Evolutionary conservation across 2,888 invertebrate species (phyloP).

Genomic region (Formica aserva): DNA sequence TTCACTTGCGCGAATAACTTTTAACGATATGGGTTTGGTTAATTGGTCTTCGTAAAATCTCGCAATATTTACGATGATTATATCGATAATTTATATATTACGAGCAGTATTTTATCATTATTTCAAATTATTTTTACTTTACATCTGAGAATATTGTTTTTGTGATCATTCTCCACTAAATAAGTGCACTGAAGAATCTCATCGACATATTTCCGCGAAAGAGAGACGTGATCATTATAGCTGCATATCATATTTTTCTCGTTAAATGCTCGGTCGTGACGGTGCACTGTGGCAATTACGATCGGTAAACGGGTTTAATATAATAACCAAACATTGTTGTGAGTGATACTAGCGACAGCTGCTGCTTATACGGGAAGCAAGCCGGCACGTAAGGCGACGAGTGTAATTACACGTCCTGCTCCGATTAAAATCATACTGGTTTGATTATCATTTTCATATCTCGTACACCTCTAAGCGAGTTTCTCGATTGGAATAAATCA

Average conservation of each 20-base stretch:
- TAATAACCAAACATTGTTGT: slow-evolving; percentile 61
- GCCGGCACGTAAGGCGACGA: slow-evolving; percentile 53
- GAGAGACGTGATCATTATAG: slow-evolving; percentile 28
- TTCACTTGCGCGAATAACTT: neutral
- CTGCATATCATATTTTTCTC: slow-evolving; percentile 36
- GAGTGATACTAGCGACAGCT: slow-evolving; percentile 54
- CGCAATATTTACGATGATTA: slow-evolving; percentile 10
- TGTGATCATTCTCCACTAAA: slow-evolving; percentile 20
- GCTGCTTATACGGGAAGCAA: slow-evolving; percentile 51
- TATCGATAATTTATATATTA: slow-evolving; percentile 2
- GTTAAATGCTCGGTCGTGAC: slow-evolving; percentile 38
- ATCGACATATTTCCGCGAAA: slow-evolving; percentile 17
- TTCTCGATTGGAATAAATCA: slow-evolving; percentile 24
- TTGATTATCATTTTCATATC: slow-evolving; percentile 59
- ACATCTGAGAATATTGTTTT: neutral
- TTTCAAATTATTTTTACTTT: neutral
- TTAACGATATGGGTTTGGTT: neutral
- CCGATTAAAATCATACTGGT: slow-evolving; percentile 60
- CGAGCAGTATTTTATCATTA: neutral
- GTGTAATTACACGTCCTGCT: slow-evolving; percentile 68
- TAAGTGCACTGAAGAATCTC: neutral
- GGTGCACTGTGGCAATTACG: slow-evolving; percentile 39
- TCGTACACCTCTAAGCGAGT: neutral
- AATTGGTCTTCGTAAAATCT: neutral
- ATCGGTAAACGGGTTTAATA: slow-evolving; percentile 46